Evolutionary conservation across 2,888 invertebrate genomes (phyloP).

Genomic region (Keiferia lycopersicella): DNA sequence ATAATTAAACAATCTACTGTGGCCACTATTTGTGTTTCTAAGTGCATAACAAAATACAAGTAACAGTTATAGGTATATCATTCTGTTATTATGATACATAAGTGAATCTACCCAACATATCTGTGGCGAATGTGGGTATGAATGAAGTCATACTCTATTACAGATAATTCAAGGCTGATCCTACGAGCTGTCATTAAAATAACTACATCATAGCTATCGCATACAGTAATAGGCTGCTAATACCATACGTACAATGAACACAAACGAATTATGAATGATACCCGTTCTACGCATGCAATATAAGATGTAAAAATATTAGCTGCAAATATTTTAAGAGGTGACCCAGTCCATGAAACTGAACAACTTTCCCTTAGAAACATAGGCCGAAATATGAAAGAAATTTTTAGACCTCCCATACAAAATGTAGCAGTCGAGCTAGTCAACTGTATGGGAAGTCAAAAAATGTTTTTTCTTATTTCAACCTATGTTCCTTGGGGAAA

Average conservation of each 20-base stretch:
- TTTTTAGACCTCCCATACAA: no score
- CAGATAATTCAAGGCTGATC: constrained; percentile 33
- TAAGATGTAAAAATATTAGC: no score
- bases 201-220: constrained; percentile 14
- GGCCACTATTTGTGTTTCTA: neutral
- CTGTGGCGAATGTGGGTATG: constrained; percentile 39
- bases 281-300: neutral
- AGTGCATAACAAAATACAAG: neutral
- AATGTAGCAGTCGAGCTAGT: no score
- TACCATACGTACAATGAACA: neutral
- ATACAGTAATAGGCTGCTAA: neutral
- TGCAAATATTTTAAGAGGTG: no score
- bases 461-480: no score
- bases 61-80: neutral
- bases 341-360: no score
- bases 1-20: neutral
- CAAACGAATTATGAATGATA: constrained; percentile 1
- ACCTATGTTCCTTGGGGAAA: no score
- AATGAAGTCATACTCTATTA: constrained; percentile 45
- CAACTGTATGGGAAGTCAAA: no score
- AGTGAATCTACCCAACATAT: constrained; percentile 2
- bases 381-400: no score
- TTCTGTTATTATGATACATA: neutral
- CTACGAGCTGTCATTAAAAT: constrained; percentile 12
- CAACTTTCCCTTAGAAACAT: no score